A percentile compares a stretch with the other conserved stretches of the same genome.
Conservation (phyloP, 2,113 vertebrate genomes). For the Lophochroa leadbeateri region DNA sequence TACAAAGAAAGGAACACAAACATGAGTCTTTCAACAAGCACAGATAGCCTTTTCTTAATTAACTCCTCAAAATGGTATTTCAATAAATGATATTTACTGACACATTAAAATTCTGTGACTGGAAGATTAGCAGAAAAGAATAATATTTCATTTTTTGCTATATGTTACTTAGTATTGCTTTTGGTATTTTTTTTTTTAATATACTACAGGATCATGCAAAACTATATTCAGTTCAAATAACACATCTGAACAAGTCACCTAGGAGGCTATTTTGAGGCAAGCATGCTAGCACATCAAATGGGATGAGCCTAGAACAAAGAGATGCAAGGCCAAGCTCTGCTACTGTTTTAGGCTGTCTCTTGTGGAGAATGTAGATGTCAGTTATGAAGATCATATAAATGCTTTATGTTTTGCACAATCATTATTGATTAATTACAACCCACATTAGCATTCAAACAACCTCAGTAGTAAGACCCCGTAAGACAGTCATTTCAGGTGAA, state of each 20-base stretch:
- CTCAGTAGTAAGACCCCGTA: not conserved
- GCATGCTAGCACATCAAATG: not conserved
- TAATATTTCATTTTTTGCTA: not conserved
- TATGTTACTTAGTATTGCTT: not conserved
- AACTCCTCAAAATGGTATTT: not conserved
- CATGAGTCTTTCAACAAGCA: not conserved
- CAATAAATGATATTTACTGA: not conserved
- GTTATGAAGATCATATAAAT: conserved; percentile 11
- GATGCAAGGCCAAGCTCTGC: not conserved
- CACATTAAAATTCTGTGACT: not conserved
- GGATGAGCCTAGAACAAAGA: not conserved
- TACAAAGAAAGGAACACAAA: not conserved
- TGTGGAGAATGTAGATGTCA: not conserved
- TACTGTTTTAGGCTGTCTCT: not conserved
- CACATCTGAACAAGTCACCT: not conserved
- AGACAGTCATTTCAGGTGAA: conserved; percentile 45
- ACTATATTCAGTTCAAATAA: not conserved
- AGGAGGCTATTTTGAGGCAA: not conserved
- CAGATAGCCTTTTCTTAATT: not conserved
- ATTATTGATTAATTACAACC: conserved; percentile 42
- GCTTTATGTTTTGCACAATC: conserved; percentile 14
- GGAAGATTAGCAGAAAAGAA: not conserved
- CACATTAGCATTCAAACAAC: conserved; percentile 11
- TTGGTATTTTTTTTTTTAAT: not conserved
- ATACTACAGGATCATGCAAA: not conserved